Base-by-base conservation (phyloP, 2,797 vertebrate genomes). In the Leptatherina wallacei region DNA sequence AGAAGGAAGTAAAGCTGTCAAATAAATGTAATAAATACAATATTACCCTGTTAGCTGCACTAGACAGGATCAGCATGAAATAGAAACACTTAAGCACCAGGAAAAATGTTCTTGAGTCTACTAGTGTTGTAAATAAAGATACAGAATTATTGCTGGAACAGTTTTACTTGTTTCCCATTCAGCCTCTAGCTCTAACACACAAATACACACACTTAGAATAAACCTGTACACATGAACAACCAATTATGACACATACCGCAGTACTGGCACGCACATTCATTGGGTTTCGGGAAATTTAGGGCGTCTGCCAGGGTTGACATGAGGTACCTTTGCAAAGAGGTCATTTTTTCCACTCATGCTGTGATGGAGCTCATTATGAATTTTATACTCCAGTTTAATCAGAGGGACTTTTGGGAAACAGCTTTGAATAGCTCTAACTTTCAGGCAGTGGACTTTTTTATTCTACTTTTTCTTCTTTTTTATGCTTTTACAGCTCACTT, bases 291-390 rank as follows among this genome's bases (percentile, higher is more conserved):
- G 16, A 77, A 73, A 73, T 76, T 65, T 80, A 59, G 73, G 65
- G 58, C 72, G 62, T 81, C 70, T 81, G 83, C 80, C 77, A 80
- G 75, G 22, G 62, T 71, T 88, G 65, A 76, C 71, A 75, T 40
- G 13, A 78, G 62, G 72, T 75, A 69, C 59, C 61, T 77, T 56
- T 70, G 40, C 82, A 81, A 82, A 82, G 52, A 75, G 59, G 27
- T 8, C 1, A 11, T 64, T 61, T 80, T 89, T 88, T 89, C 84
- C 85, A 81, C 77, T 89, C 82, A 84, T 79, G 85, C 88, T 91
- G 87, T 80, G 83, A 78, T 73, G 49, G 67, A 80, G 77, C 82
- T 90, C 76, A 78, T 90, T 88, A 88, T 80, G 58, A 78, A 74
- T 85, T 84, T 88, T 84, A 89, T 59, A 72, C 73, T 75, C 29